A percentile compares a stretch with the other conserved stretches of the same genome.
phyloP scores from a whole-genome alignment of 2,113 vertebrate species.

The Cranoglanis bouderius region DNA sequence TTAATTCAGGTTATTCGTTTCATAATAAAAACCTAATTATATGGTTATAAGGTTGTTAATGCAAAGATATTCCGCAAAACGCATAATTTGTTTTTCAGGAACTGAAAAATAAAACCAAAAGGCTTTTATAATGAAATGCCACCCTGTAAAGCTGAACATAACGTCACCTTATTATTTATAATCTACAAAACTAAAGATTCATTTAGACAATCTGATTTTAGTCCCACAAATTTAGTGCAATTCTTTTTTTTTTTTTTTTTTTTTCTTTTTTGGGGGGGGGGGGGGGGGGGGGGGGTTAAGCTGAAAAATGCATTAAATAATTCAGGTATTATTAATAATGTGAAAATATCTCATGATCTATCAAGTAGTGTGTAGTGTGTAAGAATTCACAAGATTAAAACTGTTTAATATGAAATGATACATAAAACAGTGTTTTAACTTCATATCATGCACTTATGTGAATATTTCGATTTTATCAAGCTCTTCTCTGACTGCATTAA shows the following conservation, averaged over 20 bases:
- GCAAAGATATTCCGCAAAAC: neutral
- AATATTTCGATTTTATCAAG: neutral
- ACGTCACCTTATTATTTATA: neutral
- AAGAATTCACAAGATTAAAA: neutral
- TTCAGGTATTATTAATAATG: no score
- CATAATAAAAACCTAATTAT: neutral
- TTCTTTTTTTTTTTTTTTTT: no score
- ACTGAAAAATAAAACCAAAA: neutral
- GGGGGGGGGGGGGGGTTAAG: no score
- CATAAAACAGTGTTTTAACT: neutral
- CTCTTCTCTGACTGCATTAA: neutral
- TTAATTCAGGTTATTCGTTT: no score
- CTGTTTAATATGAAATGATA: neutral
- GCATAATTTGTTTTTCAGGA: no score
- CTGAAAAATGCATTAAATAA: neutral
- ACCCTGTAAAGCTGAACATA: neutral
- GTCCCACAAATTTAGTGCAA: no score
- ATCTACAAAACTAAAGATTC: neutral
- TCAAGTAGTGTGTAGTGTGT: neutral
- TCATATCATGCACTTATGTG: neutral
- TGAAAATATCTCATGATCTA: neutral
- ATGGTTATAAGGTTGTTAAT: neutral
- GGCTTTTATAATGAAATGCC: slow-evolving; percentile 42
- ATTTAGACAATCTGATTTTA: neutral
- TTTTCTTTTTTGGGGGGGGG: no score